phyloP scores from a whole-genome alignment of 2,113 vertebrate genomes.

The Larimichthys polyactis region DNA sequence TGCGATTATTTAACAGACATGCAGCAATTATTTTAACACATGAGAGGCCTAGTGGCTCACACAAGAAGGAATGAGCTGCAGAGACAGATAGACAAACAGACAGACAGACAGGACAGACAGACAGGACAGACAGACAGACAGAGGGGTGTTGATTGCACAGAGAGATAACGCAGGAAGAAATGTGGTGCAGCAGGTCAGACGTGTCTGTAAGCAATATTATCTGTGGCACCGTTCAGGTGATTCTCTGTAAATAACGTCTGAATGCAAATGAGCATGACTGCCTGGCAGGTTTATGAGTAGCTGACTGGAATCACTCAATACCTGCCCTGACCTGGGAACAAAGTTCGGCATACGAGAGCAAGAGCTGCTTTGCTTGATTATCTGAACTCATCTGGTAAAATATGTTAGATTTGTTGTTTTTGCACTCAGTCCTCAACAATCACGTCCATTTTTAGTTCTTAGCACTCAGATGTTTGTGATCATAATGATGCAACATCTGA shows the following conservation, averaged over 20 bases:
- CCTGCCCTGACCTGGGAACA: constrained; percentile 27
- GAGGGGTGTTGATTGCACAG: constrained; percentile 23
- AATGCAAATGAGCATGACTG: constrained; percentile 57
- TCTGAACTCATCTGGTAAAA: not conserved
- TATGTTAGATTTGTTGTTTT: constrained; percentile 18
- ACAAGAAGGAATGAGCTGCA: constrained; percentile 7
- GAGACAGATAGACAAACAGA: not conserved
- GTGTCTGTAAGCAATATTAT: constrained; percentile 66
- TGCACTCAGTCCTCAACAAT: not conserved
- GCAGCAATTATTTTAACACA: constrained; percentile 40
- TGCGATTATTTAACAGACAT: constrained; percentile 8
- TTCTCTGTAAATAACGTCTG: constrained; percentile 40
- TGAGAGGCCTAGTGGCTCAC: constrained; percentile 14
- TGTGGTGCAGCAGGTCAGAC: constrained; percentile 77
- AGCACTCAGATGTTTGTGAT: not conserved
- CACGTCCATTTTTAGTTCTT: constrained; percentile 23
- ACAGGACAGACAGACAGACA: not conserved
- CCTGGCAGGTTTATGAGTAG: constrained; percentile 52
- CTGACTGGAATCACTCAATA: constrained; percentile 37
- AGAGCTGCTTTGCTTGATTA: constrained; percentile 35
- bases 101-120: not conserved
- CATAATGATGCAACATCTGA: constrained; percentile 16
- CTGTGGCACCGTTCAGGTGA: constrained; percentile 33
- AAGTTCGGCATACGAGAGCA: constrained; percentile 18
- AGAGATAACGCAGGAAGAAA: constrained; percentile 63